Evolutionary conservation across 1,140 invertebrate species (phyloP), one percentile per base, ranked within the genome.

Genomic region (Ips typographus): DNA sequence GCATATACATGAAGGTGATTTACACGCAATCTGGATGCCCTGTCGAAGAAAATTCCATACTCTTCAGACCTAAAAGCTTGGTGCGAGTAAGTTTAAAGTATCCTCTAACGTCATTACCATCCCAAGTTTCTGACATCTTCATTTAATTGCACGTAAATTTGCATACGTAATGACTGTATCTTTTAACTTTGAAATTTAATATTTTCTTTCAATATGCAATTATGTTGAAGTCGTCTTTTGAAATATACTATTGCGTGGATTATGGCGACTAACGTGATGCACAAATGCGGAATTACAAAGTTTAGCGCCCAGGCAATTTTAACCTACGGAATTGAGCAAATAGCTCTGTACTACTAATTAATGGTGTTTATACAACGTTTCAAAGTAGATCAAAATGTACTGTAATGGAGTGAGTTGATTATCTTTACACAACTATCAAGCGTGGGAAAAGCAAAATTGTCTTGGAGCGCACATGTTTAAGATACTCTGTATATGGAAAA

Each of bases 131-230:
- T 67, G 57, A 60, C 55, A 41, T 59, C 65, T 67, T 60, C 57
- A 67, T 67, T 67, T 67, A 67, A 67, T 67, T 49, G 55, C 44
- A 67, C 4, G 60, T 66, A 66, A 56, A 67, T 67, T 67, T 59
- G 65, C 55, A 67, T 67, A 67, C 55, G 51, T 67, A 67, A 65
- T 37, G 43, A 43, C 51, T 49, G 40, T 60, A 47, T 67, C 41
- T 67, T n/a, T 51, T 67, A 67, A 67, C 53, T 60, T 60, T 49
- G 44, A 51, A 52, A 57, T 67, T 59, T 67, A 67, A 67, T 67
- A 67, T 67, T 59, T 67, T 52, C 56, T 41, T 40, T 59, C 56
- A 52, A 67, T 58, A 36, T 67, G 53, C 44, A 67, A 53, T 64
- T 53, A 53, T 37, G n/a, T 36, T 44, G 7, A 22, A 58, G 40